A percentile compares a stretch with the other conserved stretches of the same genome.
Conservation (phyloP, 2,113 vertebrate species). For the Indicator indicator region DNA sequence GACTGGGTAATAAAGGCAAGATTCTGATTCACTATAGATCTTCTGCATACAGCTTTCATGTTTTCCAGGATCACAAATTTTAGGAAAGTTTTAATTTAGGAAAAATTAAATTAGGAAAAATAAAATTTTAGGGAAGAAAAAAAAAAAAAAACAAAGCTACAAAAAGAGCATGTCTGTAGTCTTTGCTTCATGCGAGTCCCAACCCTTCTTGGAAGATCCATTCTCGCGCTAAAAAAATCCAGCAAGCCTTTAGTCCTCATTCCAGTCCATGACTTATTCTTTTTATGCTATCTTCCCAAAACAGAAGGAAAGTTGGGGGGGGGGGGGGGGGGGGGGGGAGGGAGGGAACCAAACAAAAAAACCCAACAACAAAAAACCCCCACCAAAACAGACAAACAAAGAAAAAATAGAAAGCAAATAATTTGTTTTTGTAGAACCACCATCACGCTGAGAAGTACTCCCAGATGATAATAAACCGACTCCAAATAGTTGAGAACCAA, state of each 20-base stretch:
- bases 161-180: neutral
- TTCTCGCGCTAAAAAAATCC: neutral
- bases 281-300: neutral
- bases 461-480: slow-evolving; percentile 17
- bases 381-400: too few relatives aligned
- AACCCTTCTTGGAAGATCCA: neutral
- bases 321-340: too few relatives aligned
- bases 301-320: neutral
- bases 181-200: neutral
- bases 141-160: neutral
- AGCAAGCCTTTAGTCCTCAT: neutral
- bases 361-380: too few relatives aligned
- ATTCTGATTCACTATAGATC: neutral
- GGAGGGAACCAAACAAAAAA: too few relatives aligned
- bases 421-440: too few relatives aligned
- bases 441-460: neutral
- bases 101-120: too few relatives aligned
- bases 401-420: neutral
- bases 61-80: neutral
- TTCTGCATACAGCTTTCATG: neutral
- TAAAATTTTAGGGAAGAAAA: too few relatives aligned
- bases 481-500: slow-evolving; percentile 28
- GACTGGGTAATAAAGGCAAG: neutral
- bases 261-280: neutral
- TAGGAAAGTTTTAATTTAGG: neutral